Conservation (phyloP, 2,797 vertebrate genomes). For the Natrix natrix region DNA sequence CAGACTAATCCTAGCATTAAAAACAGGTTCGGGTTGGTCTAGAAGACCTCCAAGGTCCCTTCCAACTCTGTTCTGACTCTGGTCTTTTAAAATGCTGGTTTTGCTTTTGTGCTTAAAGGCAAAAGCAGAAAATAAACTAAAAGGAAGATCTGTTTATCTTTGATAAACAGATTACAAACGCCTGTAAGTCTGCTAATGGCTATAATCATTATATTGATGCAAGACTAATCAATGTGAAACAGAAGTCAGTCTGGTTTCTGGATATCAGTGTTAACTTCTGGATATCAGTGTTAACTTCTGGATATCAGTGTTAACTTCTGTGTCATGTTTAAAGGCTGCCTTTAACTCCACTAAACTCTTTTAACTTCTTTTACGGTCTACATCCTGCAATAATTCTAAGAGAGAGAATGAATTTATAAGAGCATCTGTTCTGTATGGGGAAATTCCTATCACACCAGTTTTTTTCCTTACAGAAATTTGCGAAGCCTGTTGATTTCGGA, state of each 20-base stretch:
- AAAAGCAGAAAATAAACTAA: neutral
- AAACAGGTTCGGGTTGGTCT: neutral
- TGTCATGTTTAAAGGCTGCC: neutral
- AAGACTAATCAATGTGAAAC: neutral
- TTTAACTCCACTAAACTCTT: neutral
- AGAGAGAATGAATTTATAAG: neutral
- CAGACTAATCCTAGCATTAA: neutral
- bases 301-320: neutral
- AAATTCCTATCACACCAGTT: neutral
- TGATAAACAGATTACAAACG: too few species aligned
- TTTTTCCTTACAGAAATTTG: neutral
- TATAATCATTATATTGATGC: neutral
- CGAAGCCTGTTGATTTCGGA: neutral
- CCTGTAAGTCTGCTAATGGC: neutral
- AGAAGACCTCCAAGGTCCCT: too few species aligned
- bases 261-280: neutral
- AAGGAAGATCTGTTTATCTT: neutral
- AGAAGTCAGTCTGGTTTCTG: neutral
- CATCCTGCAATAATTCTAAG: neutral
- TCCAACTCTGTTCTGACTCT: neutral
- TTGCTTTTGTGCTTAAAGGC: neutral
- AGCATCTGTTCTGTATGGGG: neutral
- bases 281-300: neutral
- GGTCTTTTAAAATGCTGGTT: neutral
- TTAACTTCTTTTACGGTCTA: neutral